These are phyloP conservation scores for Brachynemurus nebulosus DNA, from an alignment of 2,888 invertebrate species.

Conservation along the genomic window DNA sequence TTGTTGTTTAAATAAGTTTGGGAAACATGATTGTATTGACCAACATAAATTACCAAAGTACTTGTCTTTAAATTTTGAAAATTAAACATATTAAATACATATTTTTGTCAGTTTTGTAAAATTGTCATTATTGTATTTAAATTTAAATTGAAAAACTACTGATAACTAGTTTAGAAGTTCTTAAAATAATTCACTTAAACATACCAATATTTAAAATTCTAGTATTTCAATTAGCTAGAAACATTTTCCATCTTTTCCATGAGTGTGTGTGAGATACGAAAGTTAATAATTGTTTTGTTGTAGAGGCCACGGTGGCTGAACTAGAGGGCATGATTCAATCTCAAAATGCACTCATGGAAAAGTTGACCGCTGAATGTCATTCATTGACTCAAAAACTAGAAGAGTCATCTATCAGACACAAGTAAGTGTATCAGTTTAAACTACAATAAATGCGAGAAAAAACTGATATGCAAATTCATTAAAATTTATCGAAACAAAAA, in stretches of 20 bases:
- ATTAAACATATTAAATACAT: too few relatives aligned
- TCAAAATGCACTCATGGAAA: constrained; percentile 87
- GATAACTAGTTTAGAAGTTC: too few relatives aligned
- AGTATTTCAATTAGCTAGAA: too few relatives aligned
- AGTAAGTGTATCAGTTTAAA: constrained; percentile 43
- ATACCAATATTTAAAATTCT: too few relatives aligned
- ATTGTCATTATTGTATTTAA: too few relatives aligned
- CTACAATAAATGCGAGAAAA: neutral
- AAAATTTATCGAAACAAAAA: neutral
- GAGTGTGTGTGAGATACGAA: constrained; percentile 27
- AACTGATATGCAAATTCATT: constrained; percentile 2
- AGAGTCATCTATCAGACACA: constrained; percentile 76
- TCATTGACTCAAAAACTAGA: constrained; percentile 79
- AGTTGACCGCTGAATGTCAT: constrained; percentile 80
- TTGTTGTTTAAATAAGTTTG: too few relatives aligned
- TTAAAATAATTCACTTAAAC: too few relatives aligned
- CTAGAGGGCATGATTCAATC: constrained; percentile 81
- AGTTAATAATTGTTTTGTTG: constrained; percentile 28
- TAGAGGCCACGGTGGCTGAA: constrained; percentile 80
- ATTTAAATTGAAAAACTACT: too few relatives aligned
- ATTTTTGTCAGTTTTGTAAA: too few relatives aligned
- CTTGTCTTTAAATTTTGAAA: too few relatives aligned
- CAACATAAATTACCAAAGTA: too few relatives aligned
- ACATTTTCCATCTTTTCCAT: constrained; percentile 39
- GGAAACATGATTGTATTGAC: too few relatives aligned